Evolutionary conservation across 2,888 invertebrate genomes (phyloP), one percentile per base, ranked within the genome.

Genomic region (Hyppa rectilinea): DNA sequence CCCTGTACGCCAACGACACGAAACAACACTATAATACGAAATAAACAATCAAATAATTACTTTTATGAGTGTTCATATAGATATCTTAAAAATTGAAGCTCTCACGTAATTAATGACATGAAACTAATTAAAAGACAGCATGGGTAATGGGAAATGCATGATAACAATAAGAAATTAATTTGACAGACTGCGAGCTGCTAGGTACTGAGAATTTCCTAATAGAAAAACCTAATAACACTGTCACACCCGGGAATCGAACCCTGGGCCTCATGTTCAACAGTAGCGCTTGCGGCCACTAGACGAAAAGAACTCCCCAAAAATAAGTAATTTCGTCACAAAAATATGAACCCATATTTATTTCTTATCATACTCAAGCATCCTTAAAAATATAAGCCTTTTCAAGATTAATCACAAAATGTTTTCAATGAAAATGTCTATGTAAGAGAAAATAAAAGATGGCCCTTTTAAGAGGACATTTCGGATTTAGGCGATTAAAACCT

Each of bases 401-500:
- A 40, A 45, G 23, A 75, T 71, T 71, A 64, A 31, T 29, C 34
- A 56, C 26, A 59, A 70, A 60, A 55, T 50, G 17, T 31, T 61
- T 56, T 75, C 50, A 71, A 58, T 72, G 20, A 49, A 58, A 78
- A 58, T 52, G 36, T 62, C 50, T n/a, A n/a, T 29, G 47, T 61
- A 62, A 62, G 58, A 47, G 58, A 65, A 52, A 49, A 26, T 65
- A 10, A 34, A 61, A 49, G 43, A 23, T 29, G 17, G 23, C 23
- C 20, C 31, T 5, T 20, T 20, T 45, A 45, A 10, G 49, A 65
- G 14, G 56, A 65, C 23, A 56, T 58, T 45, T 52, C 4, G 78
- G 72, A 78, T 76, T 72, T 66, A 40, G 61, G 61, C 49, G 58
- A 70, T 76, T 76, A 75, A 70, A 29, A 31, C 36, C 6, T 52